Conservation (phyloP, 2,797 vertebrate species). For the Sebastes goodei region DNA sequence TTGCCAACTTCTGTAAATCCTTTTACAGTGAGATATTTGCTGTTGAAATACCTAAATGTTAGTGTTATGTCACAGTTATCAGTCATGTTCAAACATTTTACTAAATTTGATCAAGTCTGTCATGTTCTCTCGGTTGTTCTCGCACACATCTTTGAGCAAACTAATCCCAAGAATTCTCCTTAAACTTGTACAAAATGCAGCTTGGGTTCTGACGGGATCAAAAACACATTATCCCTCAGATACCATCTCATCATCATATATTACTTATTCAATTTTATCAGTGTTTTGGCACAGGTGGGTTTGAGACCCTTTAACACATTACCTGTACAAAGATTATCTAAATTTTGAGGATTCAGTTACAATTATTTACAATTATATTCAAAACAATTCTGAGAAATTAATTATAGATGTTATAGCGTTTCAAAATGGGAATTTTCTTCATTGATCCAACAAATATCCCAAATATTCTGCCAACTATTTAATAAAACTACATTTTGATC, state of each 20-base stretch:
- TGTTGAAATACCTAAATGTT: constrained; percentile 11
- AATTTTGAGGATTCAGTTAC: not conserved
- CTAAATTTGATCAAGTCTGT: not conserved
- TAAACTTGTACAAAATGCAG: not conserved
- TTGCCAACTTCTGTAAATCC: not conserved
- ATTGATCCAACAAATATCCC: not conserved
- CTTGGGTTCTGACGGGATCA: not conserved
- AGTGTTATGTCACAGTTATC: not conserved
- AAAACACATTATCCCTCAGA: not conserved
- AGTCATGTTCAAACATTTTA: not conserved
- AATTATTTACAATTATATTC: not conserved
- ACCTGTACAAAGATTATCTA: not conserved
- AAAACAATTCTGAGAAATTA: not conserved
- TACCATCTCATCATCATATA: not conserved
- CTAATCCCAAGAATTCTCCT: not conserved
- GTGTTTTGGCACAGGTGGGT: not conserved
- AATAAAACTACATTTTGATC: not conserved
- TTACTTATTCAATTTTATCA: not conserved
- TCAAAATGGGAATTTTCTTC: not conserved
- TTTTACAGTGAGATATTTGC: not conserved
- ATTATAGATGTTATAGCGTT: not conserved
- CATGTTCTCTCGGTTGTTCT: not conserved
- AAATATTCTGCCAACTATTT: not conserved
- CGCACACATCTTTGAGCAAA: not conserved
- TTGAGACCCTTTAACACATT: not conserved